Base-by-base conservation (phyloP, 2,797 vertebrate species). In the Alcedo quadribrachys region DNA sequence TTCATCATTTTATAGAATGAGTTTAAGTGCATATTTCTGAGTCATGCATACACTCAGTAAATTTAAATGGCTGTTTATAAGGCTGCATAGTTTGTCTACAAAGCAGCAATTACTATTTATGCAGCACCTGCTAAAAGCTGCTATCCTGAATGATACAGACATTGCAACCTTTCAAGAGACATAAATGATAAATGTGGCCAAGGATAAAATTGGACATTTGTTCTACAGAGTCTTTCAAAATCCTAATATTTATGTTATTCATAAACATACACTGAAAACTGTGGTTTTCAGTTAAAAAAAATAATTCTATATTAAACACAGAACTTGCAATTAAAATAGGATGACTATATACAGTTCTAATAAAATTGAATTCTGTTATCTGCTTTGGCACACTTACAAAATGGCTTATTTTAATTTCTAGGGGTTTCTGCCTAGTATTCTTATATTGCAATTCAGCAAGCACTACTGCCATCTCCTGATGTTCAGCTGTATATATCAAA, bases 401-500 rank as follows among this genome's bases (percentile, higher is more conserved):
- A 89, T 45, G 68, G 51, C 8, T 96, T 89, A 27, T 91, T 90
- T 85, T 79, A 40, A 84, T 88, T 87, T 54, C 33, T 46, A 51
- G 28, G 66, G 30, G 11, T 53, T 87, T 87, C 32, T 92, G 43
- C 30, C 32, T 42, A 40, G 0, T 28, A 21, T 15, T 73, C 69
- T 27, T 53, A n/a, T 8, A 46, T 63, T 53, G 58, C 86, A 76
- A 89, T 96, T 93, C 85, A 85, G 93, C 21, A 50, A 97, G 82
- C 96, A 71, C 96, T 97, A 86, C 97, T 97, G 97, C 97, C 98
- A 97, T 66, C 98, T 98, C 91, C 97, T 97, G 98, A 84, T 94
- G 48, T 53, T 78, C 35, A 37, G 40, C 8, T 87, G 94, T 13
- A 80, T 48, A 14, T 19, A 68, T 58, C 77, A 76, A 84, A 89